Percentiles rank a stretch among this genome's conserved stretches.
Evolutionary conservation across 2,113 vertebrate genomes (phyloP).

Genomic region (Emydura subglobosa): DNA sequence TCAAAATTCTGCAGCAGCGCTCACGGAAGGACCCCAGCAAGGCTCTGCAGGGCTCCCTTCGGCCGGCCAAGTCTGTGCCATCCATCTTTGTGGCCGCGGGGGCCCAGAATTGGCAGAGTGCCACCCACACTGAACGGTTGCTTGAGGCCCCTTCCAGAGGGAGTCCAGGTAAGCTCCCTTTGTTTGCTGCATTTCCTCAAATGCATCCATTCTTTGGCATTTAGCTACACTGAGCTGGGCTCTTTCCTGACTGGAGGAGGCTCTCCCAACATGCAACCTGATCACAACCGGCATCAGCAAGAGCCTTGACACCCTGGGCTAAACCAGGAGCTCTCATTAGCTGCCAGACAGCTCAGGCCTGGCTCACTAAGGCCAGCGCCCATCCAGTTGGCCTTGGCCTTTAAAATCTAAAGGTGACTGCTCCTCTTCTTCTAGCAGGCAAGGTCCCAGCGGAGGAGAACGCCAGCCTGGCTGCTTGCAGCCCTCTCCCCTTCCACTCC

Average conservation of each 20-base stretch:
- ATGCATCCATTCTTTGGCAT: neutral
- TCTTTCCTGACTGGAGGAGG: neutral
- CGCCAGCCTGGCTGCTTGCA: neutral
- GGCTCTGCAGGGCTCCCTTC: conserved; percentile 82
- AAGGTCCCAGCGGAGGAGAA: conserved; percentile 83
- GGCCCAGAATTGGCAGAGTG: conserved; percentile 53
- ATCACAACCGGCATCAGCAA: neutral
- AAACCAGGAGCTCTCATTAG: neutral
- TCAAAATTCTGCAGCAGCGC: conserved; percentile 96
- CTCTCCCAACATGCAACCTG: neutral
- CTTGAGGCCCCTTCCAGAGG: neutral
- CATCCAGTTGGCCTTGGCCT: conserved; percentile 64
- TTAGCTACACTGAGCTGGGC: neutral
- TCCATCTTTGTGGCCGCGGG: conserved; percentile 79
- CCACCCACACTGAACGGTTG: conserved; percentile 35
- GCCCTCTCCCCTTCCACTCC: conserved; percentile 64
- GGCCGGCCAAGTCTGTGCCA: conserved; percentile 91
- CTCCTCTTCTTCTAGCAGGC: conserved; percentile 65
- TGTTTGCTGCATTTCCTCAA: neutral
- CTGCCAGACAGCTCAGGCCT: neutral
- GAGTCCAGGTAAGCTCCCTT: conserved; percentile 68
- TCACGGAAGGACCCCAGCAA: conserved; percentile 88
- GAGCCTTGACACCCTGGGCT: neutral
- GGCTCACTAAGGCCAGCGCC: neutral
- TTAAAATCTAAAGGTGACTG: neutral